Percentiles rank a stretch among this genome's conserved stretches.
Evolutionary conservation across 2,888 invertebrate species (phyloP).

Genomic region (Agonopterix alstromeriana): DNA sequence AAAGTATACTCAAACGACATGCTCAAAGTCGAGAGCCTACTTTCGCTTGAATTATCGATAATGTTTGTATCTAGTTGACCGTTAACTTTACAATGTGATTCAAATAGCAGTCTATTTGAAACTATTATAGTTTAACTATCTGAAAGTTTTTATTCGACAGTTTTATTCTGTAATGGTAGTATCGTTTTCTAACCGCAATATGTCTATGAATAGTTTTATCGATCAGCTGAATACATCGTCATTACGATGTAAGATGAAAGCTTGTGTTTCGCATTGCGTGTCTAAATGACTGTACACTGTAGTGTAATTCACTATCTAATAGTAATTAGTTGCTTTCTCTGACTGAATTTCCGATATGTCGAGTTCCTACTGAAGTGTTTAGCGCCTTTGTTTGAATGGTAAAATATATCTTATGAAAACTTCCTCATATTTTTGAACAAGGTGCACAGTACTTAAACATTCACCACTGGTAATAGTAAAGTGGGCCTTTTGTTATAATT

Average conservation of each 20-base stretch:
- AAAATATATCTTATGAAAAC: no score
- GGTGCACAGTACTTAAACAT: no score
- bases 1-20: no score
- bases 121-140: constrained; percentile 9
- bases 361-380: constrained; percentile 7
- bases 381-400: no score
- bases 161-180: constrained; percentile 28
- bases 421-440: no score
- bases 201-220: constrained; percentile 26
- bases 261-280: constrained; percentile 31
- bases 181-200: constrained; percentile 42
- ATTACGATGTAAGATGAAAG: constrained; percentile 26
- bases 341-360: constrained; percentile 24
- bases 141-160: constrained; percentile 17
- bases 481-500: no score
- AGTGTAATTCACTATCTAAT: constrained; percentile 17
- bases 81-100: constrained; percentile 26
- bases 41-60: constrained; percentile 1
- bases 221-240: constrained; percentile 10
- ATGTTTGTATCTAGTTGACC: constrained; percentile 13
- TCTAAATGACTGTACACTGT: constrained; percentile 33
- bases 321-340: constrained; percentile 50
- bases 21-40: neutral
- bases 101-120: constrained; percentile 14
- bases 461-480: no score